Evolutionary conservation across 1,140 invertebrate genomes (phyloP), one percentile per base, ranked within the genome.

Genomic region (Aphelinus certus): DNA sequence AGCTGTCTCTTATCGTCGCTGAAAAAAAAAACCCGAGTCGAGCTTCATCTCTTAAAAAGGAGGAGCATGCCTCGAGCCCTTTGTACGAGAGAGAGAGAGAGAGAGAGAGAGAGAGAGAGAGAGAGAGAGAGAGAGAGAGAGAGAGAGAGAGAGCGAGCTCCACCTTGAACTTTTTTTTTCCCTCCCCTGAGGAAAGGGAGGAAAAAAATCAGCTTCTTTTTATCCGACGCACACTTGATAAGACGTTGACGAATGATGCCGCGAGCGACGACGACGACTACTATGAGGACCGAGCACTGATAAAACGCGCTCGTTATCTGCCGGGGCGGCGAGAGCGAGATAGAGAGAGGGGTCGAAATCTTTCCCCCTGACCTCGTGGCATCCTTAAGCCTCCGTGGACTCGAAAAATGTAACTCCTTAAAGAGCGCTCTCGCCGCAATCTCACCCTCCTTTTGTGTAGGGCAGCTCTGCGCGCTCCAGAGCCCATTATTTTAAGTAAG

Each of bases 201-300:
- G 42, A 74, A 58, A 51, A 53, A 61, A 70, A 63, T 61, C 26
- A 60, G 63, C 10, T 80, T 76, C 26, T 26, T 75, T 76, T 80
- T 77, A 75, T 71, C 64, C 53, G 0, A 60, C 4, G n/a, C 6
- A 46, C 68, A 56, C 72, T 82, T 84, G 82, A 84, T 84, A 83
- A 81, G 83, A 83, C 83, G 78, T 84, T 85, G 83, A 85, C 80
- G 83, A 84, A 85, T 81, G 82, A 84, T 78, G 78, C 73, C 63
- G 63, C 78, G 77, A 78, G 75, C 80, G 65, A 68, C 70, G 71
- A 69, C 73, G 69, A 76, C 51, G 5, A 72, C 51, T 10, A 5
- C 64, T 26, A 2, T 43, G 10, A 26, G 26, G 26, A 26, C 26
- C 26, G 26, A 43, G 58, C 72, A 47, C 76, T 68, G 81, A 83